phyloP scores from a whole-genome alignment of 2,113 vertebrate species.

The Proteles cristata region DNA sequence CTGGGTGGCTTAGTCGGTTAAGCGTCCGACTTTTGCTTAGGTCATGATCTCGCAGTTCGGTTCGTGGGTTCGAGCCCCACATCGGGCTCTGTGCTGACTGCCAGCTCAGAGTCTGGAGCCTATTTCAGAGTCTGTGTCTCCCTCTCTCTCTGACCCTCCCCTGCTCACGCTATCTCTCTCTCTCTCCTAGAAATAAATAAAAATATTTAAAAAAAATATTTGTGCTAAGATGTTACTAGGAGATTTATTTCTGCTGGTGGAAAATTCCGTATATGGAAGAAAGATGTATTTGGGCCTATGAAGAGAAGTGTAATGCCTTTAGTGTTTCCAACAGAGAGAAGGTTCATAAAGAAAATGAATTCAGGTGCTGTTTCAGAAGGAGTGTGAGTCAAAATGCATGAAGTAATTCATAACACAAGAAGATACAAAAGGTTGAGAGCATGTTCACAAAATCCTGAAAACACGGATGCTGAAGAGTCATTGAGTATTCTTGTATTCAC shows the following conservation, averaged over 20 bases:
- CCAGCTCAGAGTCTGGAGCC: too few relatives aligned
- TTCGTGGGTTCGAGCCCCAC: too few relatives aligned
- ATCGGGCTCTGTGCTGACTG: too few relatives aligned
- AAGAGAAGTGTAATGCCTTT: background rate
- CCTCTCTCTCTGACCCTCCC: too few relatives aligned
- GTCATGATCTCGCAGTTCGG: too few relatives aligned
- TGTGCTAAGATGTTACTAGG: background rate
- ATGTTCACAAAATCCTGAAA: background rate
- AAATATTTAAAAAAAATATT: background rate
- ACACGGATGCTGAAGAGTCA: rapidly evolving
- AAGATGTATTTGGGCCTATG: background rate
- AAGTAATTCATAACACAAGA: background rate
- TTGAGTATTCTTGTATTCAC: background rate
- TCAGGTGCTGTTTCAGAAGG: background rate
- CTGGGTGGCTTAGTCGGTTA: too few relatives aligned
- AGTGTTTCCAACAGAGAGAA: background rate
- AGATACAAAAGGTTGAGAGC: background rate
- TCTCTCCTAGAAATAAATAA: too few relatives aligned
- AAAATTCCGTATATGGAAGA: background rate
- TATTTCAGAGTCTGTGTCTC: too few relatives aligned
- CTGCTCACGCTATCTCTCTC: too few relatives aligned
- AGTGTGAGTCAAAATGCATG: background rate
- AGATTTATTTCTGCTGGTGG: background rate
- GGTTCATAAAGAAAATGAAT: background rate
- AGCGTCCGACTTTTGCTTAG: too few relatives aligned